Evolutionary conservation across 2,113 vertebrate species (phyloP), one percentile per base, ranked within the genome.

Genomic region (Phaetusa simplex): DNA sequence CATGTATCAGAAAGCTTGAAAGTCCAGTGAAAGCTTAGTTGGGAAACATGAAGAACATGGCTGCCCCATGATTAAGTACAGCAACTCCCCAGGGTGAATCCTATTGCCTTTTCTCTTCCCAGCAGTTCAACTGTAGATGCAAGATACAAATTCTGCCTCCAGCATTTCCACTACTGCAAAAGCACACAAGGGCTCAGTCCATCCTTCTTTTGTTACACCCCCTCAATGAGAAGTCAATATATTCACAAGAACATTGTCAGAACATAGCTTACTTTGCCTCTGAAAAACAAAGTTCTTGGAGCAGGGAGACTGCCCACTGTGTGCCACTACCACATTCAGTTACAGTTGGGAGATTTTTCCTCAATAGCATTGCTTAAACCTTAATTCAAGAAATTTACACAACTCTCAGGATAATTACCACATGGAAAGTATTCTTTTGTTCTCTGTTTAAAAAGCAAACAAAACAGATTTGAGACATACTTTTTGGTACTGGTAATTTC

Each of bases 41-140:
- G 38, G 19, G n/a, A 90, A 88, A 82, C 24, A 36, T 0, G 23
- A 82, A 52, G 22, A 21, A 74, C 0, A 0, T 36, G 30, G n/a
- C 16, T 62, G n/a, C 5, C 7, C 64, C 16, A 13, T 26, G 26
- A 65, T 24, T 12, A 87, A 56, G 42, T 24, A 59, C 23, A 92
- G 19, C 27, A 84, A 8, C 12, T n/a, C 38, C 10, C 2, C n/a
- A 52, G 7, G 3, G 26, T 32, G 24, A 90, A 58, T 65, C 47
- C 24, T 89, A 59, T 30, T 79, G 47, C n/a, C 26, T 92, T 65
- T 80, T 40, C 17, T 83, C 49, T 55, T 65, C 42, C 38, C 56
- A 67, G 9, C 16, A 71, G 27, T 29, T 53, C 34, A 83, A 19
- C 6, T 64, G 29, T 43, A 71, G 34, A 64, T 26, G 21, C 14